Conservation (phyloP, 2,797 vertebrate species). For the Rhynchotus rufescens region DNA sequence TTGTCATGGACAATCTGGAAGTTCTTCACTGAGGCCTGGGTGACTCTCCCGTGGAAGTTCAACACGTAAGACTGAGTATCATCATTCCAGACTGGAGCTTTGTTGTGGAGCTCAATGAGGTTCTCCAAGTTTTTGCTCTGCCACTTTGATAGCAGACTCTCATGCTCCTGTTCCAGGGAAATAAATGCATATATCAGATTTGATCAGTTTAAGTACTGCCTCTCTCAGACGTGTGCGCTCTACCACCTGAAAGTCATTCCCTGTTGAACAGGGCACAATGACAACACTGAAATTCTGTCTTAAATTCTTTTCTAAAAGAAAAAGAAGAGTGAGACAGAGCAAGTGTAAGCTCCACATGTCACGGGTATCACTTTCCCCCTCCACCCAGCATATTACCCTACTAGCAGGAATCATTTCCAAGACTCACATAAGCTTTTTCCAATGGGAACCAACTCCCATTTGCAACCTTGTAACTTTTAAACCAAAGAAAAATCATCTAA, state of each 20-base stretch:
- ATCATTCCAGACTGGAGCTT: slow-evolving; percentile 96
- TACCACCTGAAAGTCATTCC: neutral
- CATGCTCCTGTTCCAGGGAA: slow-evolving; percentile 86
- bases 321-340: neutral
- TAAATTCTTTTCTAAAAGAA: neutral
- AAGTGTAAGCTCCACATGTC: neutral
- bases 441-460: neutral
- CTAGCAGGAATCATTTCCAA: neutral
- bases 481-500: neutral
- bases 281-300: neutral
- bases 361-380: neutral
- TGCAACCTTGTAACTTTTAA: neutral
- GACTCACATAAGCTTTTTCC: neutral
- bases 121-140: slow-evolving; percentile 90
- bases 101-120: slow-evolving; percentile 96
- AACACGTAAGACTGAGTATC: slow-evolving; percentile 97
- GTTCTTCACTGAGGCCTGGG: slow-evolving; percentile 97
- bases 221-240: neutral
- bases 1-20: slow-evolving; percentile 98
- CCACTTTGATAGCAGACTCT: slow-evolving; percentile 92
- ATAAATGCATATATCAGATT: neutral
- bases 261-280: neutral
- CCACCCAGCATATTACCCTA: neutral
- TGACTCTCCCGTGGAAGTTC: slow-evolving; percentile 96
- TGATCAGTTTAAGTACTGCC: neutral